Conservation (phyloP, 2,797 vertebrate genomes). For the Anabas testudineus region DNA sequence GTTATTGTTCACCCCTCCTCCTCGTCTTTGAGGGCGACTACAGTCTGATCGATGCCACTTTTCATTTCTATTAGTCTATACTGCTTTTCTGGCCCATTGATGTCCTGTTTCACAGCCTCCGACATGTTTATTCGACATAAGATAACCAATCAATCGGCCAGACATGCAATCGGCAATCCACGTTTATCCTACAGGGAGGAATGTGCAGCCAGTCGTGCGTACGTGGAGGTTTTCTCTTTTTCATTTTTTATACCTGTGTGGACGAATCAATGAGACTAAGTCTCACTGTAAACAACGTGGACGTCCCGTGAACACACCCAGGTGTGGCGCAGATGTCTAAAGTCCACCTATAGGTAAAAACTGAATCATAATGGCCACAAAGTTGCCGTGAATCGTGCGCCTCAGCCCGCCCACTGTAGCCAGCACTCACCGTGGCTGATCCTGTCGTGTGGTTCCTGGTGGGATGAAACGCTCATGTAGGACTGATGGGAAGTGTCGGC, state of each 20-base stretch:
- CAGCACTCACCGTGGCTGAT: conserved; percentile 71
- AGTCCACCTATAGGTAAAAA: conserved; percentile 34
- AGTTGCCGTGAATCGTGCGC: conserved; percentile 70
- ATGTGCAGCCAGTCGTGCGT: conserved; percentile 58
- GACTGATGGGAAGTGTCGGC: conserved; percentile 20
- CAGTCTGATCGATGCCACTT: conserved; percentile 56
- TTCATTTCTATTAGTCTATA: background rate
- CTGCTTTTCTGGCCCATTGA: background rate
- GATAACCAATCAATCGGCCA: conserved; percentile 25
- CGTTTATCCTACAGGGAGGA: conserved; percentile 62
- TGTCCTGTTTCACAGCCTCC: background rate
- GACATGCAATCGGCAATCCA: conserved; percentile 59
- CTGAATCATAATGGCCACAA: conserved; percentile 56
- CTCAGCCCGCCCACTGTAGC: conserved; percentile 61
- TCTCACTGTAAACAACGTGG: conserved; percentile 29
- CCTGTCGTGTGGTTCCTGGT: conserved; percentile 61
- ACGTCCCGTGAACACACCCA: background rate
- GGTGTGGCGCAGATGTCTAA: background rate
- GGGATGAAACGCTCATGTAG: conserved; percentile 63
- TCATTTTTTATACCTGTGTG: conserved; percentile 43
- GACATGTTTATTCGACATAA: conserved; percentile 21
- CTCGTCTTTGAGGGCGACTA: conserved; percentile 43
- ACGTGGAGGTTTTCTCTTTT: conserved; percentile 73
- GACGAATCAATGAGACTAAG: conserved; percentile 17
- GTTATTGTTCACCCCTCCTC: conserved; percentile 71